A percentile compares a stretch with the other conserved stretches of the same genome.
Conservation (phyloP, 30 jellyfish, hydroid and myxozoan genomes). For the Kudoa iwatai region DNA sequence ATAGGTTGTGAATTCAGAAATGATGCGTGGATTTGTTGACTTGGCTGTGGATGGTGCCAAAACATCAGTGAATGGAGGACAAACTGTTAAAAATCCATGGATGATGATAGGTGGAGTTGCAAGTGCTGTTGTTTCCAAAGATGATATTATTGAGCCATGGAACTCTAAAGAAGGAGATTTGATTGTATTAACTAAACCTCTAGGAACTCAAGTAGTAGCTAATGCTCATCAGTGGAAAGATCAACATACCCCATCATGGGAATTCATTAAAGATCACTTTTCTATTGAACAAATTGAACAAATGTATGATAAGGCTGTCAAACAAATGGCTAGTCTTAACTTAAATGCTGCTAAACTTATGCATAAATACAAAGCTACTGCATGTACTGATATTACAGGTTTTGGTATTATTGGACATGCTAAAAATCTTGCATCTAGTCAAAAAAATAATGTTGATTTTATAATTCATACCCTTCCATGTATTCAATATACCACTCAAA, state of each 20-base stretch:
- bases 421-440: conserved; percentile 14
- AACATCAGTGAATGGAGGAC: conserved; percentile 61
- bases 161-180: conserved; percentile 40
- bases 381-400: conserved; percentile 63
- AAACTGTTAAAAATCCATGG: conserved; percentile 83
- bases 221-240: conserved; percentile 87
- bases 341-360: conserved; percentile 51
- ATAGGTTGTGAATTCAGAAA: too few relatives aligned
- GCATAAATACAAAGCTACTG: conserved; percentile 49
- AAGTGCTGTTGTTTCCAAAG: conserved; percentile 14
- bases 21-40: conserved; percentile 51
- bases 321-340: conserved; percentile 30
- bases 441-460: conserved; percentile 13
- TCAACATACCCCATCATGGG: conserved; percentile 4
- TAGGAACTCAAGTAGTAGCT: conserved; percentile 73
- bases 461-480: conserved; percentile 25
- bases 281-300: conserved; percentile 8
- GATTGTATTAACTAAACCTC: conserved; percentile 48
- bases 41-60: conserved; percentile 58
- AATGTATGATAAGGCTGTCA: conserved; percentile 25
- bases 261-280: conserved; percentile 8
- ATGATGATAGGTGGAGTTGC: conserved; percentile 88
- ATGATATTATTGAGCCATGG: conserved; percentile 54
- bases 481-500: conserved; percentile 17
- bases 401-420: conserved; percentile 85